Evolutionary conservation across 2,797 vertebrate genomes (phyloP).

Genomic region (Sebastes diaconus): DNA sequence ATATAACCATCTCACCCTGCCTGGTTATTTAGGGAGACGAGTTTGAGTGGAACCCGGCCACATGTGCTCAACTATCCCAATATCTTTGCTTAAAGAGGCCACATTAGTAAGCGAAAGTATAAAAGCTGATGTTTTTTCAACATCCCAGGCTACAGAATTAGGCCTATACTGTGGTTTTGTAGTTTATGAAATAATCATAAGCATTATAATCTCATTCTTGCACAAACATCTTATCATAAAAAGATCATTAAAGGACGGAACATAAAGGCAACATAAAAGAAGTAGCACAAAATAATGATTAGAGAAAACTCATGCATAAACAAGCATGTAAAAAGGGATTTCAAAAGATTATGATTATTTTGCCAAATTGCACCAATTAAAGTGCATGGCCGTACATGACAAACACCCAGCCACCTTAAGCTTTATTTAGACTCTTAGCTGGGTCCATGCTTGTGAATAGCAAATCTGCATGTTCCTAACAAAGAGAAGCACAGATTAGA

Average conservation of each 20-base stretch:
- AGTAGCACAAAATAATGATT: conserved; percentile 36
- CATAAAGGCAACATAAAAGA: conserved; percentile 58
- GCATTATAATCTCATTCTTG: conserved; percentile 58
- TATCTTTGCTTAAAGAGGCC: background rate
- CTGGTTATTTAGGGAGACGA: background rate
- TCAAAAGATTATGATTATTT: conserved; percentile 38
- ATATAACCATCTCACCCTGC: background rate
- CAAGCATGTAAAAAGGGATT: conserved; percentile 38
- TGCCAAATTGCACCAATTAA: conserved; percentile 21
- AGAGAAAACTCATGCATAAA: conserved; percentile 32
- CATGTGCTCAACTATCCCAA: background rate
- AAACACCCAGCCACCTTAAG: background rate
- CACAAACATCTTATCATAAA: conserved; percentile 66
- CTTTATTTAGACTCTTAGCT: background rate
- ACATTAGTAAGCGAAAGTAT: conserved; percentile 8
- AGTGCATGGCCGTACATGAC: background rate
- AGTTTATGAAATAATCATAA: conserved; percentile 57
- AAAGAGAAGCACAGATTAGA: conserved; percentile 1
- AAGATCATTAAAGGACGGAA: conserved; percentile 46
- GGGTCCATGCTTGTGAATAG: background rate
- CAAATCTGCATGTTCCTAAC: background rate
- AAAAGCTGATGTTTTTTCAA: conserved; percentile 9
- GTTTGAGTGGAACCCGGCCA: background rate
- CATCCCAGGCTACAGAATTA: conserved; percentile 22
- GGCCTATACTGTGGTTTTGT: conserved; percentile 38